A percentile compares a stretch with the other conserved stretches of the same genome.
These are phyloP conservation scores for Dolichotis patagonum DNA, from an alignment of 2,113 vertebrate genomes.

Conservation along the genomic window DNA sequence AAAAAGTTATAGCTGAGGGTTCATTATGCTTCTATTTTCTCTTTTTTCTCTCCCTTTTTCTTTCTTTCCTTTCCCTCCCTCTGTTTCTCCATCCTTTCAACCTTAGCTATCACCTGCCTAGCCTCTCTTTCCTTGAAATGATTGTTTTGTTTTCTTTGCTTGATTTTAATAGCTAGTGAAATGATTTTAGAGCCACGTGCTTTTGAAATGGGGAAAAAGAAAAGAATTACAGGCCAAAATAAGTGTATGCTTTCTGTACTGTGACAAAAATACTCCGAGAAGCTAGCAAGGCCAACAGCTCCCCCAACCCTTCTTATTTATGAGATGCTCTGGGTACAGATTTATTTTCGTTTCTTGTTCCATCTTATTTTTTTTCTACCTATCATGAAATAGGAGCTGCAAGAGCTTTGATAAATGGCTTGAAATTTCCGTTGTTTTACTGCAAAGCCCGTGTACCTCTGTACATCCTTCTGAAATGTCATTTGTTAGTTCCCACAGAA, in stretches of 20 bases:
- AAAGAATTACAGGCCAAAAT: background rate
- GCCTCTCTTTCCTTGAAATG: background rate
- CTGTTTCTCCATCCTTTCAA: background rate
- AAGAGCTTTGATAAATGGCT: constrained; percentile 71
- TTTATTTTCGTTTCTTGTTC: constrained; percentile 73
- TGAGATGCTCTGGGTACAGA: constrained; percentile 52
- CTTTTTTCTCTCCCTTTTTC: background rate
- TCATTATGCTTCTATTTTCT: background rate
- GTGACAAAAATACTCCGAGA: constrained; percentile 57
- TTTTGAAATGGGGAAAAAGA: constrained; percentile 27
- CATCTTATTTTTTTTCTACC: constrained; percentile 68
- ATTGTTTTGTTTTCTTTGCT: background rate
- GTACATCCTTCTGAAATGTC: constrained; percentile 43
- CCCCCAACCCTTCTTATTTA: constrained; percentile 53
- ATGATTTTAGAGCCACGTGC: background rate
- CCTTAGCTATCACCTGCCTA: background rate
- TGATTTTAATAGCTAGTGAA: constrained; percentile 23
- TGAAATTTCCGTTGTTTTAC: constrained; percentile 67
- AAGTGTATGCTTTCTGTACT: background rate
- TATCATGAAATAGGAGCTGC: constrained; percentile 66
- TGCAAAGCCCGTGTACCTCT: constrained; percentile 28
- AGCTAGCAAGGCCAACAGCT: background rate
- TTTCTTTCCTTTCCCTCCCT: background rate
- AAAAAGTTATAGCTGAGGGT: background rate
- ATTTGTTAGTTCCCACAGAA: constrained; percentile 43